Percentiles rank a stretch among this genome's conserved stretches.
These are phyloP conservation scores for Dasyornis broadbenti DNA, from an alignment of 2,113 vertebrate species.

Conservation along the genomic window DNA sequence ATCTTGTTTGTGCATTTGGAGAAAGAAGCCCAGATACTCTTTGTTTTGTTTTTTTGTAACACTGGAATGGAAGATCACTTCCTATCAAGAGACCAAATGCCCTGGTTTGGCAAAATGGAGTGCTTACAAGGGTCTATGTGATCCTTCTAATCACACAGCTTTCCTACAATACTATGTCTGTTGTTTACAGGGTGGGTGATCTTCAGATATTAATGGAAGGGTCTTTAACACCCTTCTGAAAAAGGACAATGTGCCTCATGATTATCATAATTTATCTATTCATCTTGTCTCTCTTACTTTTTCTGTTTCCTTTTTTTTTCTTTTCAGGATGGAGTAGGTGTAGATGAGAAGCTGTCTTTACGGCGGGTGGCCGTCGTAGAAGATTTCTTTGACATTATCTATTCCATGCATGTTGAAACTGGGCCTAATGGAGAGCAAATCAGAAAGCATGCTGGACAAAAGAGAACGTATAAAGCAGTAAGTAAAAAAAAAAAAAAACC, in stretches of 20 bases:
- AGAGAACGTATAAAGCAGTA: conserved; percentile 86
- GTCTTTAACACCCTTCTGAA: not conserved
- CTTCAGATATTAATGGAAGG: not conserved
- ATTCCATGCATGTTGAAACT: conserved; percentile 86
- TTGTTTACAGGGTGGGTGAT: not conserved
- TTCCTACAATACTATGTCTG: not conserved
- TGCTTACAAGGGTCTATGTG: not conserved
- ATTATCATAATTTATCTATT: not conserved
- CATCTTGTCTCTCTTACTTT: not conserved
- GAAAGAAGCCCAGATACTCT: not conserved
- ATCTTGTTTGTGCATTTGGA: not conserved
- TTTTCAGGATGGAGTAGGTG: conserved; percentile 80
- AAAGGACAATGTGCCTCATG: not conserved
- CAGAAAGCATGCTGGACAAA: conserved; percentile 84
- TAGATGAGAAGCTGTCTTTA: conserved; percentile 82
- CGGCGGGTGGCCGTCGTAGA: conserved; percentile 82
- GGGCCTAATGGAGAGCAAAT: conserved; percentile 85
- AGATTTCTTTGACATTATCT: conserved; percentile 88
- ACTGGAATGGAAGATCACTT: not conserved
- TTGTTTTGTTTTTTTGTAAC: not conserved
- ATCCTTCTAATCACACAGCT: not conserved
- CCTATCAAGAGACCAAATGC: not conserved
- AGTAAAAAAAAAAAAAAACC: conserved; percentile 30
- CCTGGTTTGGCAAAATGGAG: not conserved
- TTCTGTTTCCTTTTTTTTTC: not conserved